These are phyloP conservation scores for Anthopleura xanthogrammica DNA, from an alignment of 92 coral and sea anemone genomes.

Conservation along the genomic window DNA sequence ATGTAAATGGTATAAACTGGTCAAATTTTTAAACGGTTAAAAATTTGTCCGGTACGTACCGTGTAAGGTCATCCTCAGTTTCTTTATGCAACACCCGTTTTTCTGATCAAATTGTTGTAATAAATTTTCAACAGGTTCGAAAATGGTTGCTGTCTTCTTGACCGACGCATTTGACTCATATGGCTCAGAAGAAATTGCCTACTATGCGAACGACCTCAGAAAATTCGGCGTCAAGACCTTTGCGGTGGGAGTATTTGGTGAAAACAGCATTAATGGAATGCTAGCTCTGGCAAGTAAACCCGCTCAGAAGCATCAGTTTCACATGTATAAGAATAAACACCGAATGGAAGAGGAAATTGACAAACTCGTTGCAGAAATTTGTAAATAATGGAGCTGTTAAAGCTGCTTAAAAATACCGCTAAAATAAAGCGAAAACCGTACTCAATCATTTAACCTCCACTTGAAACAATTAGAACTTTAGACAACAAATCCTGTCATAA, in stretches of 20 bases:
- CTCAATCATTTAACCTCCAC: too few species aligned
- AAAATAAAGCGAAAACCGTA: too few species aligned
- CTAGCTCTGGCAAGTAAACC: constrained; percentile 34
- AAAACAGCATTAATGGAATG: constrained; percentile 27
- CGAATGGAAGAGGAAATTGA: not conserved
- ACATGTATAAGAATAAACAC: not conserved
- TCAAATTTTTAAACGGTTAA: not conserved
- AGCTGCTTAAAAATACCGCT: too few species aligned
- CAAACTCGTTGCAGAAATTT: constrained; percentile 20
- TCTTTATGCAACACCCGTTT: too few species aligned
- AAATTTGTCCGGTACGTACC: too few species aligned
- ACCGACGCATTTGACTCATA: constrained; percentile 43
- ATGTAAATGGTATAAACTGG: too few species aligned
- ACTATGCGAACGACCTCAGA: constrained; percentile 12
- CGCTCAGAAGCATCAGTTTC: constrained; percentile 20
- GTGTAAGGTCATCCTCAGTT: too few species aligned
- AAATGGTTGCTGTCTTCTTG: constrained; percentile 35
- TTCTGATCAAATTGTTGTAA: not conserved
- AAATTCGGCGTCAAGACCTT: constrained; percentile 40
- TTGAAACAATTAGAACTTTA: too few species aligned
- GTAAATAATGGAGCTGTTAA: not conserved
- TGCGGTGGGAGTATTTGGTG: constrained; percentile 37
- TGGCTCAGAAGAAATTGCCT: constrained; percentile 37
- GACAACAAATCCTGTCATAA: too few species aligned
- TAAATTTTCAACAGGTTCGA: not conserved